These are phyloP conservation scores for Silurus aristotelis DNA, from an alignment of 2,797 vertebrate genomes.

Conservation along the genomic window DNA sequence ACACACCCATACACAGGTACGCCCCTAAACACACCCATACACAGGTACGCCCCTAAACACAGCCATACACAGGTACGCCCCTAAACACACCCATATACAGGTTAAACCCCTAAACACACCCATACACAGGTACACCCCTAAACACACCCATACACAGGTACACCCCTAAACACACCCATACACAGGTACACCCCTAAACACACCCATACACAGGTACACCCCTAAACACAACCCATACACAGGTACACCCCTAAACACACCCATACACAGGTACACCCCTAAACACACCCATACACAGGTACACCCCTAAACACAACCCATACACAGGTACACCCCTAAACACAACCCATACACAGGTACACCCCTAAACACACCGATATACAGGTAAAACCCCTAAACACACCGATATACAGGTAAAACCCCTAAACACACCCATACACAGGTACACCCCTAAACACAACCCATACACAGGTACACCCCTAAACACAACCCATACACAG, in stretches of 20 bases:
- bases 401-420: conserved; percentile 84
- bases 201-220: no score
- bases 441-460: no score
- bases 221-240: no score
- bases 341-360: not conserved
- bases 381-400: conserved; percentile 74
- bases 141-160: not conserved
- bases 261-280: not conserved
- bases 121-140: no score
- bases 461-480: not conserved
- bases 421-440: not conserved
- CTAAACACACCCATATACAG: no score
- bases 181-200: not conserved
- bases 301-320: not conserved
- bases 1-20: not conserved
- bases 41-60: conserved; percentile 73
- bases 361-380: conserved; percentile 54
- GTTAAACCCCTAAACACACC: not conserved
- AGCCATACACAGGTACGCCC: conserved; percentile 83
- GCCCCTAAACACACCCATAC: conserved; percentile 54
- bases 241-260: not conserved
- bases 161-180: not conserved
- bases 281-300: not conserved
- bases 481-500: not conserved
- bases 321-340: not conserved